Base-by-base conservation (phyloP, 2,888 invertebrate genomes). In the Drosophila tanythrix region DNA sequence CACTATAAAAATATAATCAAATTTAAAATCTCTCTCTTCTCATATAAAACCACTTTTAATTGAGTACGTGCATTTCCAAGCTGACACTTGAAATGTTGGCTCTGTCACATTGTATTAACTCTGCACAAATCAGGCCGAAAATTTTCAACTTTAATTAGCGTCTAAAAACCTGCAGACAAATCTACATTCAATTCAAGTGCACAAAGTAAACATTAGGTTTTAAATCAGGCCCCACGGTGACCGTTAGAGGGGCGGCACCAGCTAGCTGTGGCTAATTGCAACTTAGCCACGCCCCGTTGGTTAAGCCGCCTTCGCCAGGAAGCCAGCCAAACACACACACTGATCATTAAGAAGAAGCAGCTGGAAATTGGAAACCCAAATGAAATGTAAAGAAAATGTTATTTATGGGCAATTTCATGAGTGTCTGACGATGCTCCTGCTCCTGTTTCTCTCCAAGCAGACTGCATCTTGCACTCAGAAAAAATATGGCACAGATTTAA, bases 371-470 rank as follows among this genome's bases (percentile, higher is more conserved):
- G 63, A 57, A 61, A 64, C 72, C 86, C 86, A 89, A 86, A 89
- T 90, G 87, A 90, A 90, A 90, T 88, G 89, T 88, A 89, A 89
- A 81, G 90, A 88, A 88, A 90, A 89, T 89, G 89, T 88, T 90
- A 88, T 88, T 88, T 90, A 88, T 88, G 90, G 89, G 83, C 90
- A 89, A 88, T 88, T 88, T 89, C 87, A 86, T 81, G 86, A 88
- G 88, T 88, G 86, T 87, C 81, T 88, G 88, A 60, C 70, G 83
- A 63, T 72, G 74, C 71, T 79, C 21, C 67, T 33, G 6, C 40
- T 43, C 15, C 21, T 25, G 25, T 25, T n/a, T 13, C 57, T 5
- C 64, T 70, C 51, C 46, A 61, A 66, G 71, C 70, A 62, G 15
- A 21, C 38, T n/a, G 10, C 46, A 15, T 25, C 21, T 21, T 57